Evolutionary conservation across 2,113 vertebrate genomes (phyloP), one percentile per base, ranked within the genome.

Genomic region (Zonotrichia leucophrys): DNA sequence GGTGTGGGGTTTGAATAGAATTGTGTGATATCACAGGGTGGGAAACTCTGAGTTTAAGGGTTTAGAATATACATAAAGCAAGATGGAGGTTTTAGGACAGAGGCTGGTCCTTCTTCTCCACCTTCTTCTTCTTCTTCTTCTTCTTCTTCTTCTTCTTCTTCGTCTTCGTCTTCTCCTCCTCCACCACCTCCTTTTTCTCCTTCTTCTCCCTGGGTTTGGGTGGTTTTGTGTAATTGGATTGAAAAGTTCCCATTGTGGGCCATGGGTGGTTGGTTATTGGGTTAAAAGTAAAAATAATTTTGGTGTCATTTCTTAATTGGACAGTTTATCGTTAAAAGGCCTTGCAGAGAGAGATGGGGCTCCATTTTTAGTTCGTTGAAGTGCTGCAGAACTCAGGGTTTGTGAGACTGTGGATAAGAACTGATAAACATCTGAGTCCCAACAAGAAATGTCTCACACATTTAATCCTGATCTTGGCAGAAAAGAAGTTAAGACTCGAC

Each of bases 211-310:
- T 23, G 55, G 33, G 13, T 58, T 58, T 58, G 55, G 33, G 55
- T 58, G 55, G 4, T 58, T 58, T 58, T 58, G 20, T 56, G 21
- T n/a, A 4, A n/a, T n/a, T n/a, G 33, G 33, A 58, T 23, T n/a
- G 23, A 23, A n/a, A 58, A 58, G 21, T 58, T 13, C 55, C 0
- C 55, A n/a, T 7, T n/a, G 21, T 1, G 0, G 5, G 5, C 55
- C 33, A 58, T 6, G 9, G 13, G 13, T 10, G 13, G 13, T 56
- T 56, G 55, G 12, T 15, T 58, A n/a, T 58, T 58, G 55, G 21
- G 33, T 58, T 15, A 58, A 23, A n/a, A 23, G 20, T 58, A 23
- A 10, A 58, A n/a, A 15, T 58, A 58, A n/a, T n/a, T 58, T 1
- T 15, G 13, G 55, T 58, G 33, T 23, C 13, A 23, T 58, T 58